Percentiles rank a stretch among this genome's conserved stretches.
Conservation (phyloP, 2,113 vertebrate species). For the Polyodon spathula region DNA sequence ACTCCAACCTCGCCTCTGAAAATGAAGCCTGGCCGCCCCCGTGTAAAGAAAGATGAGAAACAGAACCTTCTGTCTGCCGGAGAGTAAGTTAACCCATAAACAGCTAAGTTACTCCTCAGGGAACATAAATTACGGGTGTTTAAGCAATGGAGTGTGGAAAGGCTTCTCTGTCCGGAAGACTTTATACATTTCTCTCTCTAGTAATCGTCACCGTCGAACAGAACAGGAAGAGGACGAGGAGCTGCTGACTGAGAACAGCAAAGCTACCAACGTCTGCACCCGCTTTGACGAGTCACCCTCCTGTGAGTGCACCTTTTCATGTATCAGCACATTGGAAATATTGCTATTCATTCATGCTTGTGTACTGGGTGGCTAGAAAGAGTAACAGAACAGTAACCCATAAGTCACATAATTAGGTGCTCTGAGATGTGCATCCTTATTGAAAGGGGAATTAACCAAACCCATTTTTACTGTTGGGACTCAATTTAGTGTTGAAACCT, state of each 20-base stretch:
- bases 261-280: conserved; percentile 88
- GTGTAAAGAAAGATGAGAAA: conserved; percentile 96
- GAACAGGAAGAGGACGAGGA: conserved; percentile 97
- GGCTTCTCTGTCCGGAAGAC: no score
- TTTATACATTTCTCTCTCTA: conserved; percentile 27
- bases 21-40: conserved; percentile 95
- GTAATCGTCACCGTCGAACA: conserved; percentile 88
- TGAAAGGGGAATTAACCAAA: no score
- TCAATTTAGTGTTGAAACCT: not conserved
- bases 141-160: not conserved
- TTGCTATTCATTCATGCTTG: no score
- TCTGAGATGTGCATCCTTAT: no score
- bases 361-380: no score
- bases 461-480: no score
- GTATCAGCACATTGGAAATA: not conserved
- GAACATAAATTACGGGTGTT: not conserved
- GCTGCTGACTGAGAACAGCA: conserved; percentile 87
- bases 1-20: conserved; percentile 95
- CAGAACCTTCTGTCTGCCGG: conserved; percentile 88
- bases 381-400: no score
- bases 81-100: conserved; percentile 69
- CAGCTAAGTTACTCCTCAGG: not conserved
- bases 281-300: conserved; percentile 93
- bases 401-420: no score
- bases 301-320: conserved; percentile 56